Percentiles rank a stretch among this genome's conserved stretches.
Conservation (phyloP, 1,140 invertebrate species). For the Megathymus violae region DNA sequence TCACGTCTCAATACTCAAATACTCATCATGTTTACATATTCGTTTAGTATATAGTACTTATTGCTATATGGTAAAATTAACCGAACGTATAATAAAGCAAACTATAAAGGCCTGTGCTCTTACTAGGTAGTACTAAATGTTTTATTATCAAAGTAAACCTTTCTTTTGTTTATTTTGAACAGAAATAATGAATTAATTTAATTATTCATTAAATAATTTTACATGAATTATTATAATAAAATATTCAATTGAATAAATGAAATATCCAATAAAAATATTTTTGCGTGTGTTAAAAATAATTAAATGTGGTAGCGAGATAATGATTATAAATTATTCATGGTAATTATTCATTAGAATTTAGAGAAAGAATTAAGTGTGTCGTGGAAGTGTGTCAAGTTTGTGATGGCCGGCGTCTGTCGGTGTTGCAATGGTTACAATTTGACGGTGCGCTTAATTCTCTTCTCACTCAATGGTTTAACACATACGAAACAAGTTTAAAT, state of each 20-base stretch:
- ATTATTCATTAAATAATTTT: no score
- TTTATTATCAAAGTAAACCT: no score
- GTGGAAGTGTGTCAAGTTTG: slow-evolving; percentile 67
- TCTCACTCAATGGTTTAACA: background rate
- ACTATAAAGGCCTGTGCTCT: no score
- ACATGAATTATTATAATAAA: no score
- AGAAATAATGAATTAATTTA: no score
- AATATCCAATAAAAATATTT: no score
- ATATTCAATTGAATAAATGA: no score
- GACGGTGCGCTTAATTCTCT: slow-evolving; percentile 12
- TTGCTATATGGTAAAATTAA: slow-evolving; percentile 5
- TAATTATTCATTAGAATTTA: background rate
- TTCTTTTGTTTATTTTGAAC: no score
- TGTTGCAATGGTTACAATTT: slow-evolving; percentile 49
- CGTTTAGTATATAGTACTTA: slow-evolving; percentile 15
- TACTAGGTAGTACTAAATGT: no score
- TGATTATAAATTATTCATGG: background rate
- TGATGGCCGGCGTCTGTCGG: slow-evolving; percentile 14
- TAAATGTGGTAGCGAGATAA: background rate
- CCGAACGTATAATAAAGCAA: background rate
- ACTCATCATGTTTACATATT: slow-evolving; percentile 9
- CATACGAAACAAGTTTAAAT: background rate
- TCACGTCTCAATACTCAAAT: slow-evolving; percentile 5
- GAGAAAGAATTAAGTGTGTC: slow-evolving; percentile 43
- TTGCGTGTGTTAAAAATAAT: no score